phyloP scores from a whole-genome alignment of 1,140 invertebrate genomes.

The Sycophila sp. region DNA sequence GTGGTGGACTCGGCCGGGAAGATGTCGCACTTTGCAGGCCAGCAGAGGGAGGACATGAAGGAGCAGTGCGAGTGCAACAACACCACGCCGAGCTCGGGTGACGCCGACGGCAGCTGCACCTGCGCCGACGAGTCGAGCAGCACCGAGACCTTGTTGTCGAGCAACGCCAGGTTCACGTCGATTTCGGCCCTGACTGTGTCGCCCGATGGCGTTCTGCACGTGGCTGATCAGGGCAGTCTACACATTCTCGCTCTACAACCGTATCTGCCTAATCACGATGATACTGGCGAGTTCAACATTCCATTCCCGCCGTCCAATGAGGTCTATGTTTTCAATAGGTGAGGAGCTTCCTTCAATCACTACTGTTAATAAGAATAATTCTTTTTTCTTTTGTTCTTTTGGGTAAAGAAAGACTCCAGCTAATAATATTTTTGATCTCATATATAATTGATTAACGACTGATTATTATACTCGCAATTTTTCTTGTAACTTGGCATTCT shows the following conservation, averaged over 20 bases:
- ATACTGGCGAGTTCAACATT: slow-evolving; percentile 92
- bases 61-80: slow-evolving; percentile 62
- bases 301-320: slow-evolving; percentile 91
- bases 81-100: slow-evolving; percentile 55
- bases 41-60: slow-evolving; percentile 69
- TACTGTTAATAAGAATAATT: too few relatives aligned
- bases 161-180: slow-evolving; percentile 89
- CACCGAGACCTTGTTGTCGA: slow-evolving; percentile 86
- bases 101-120: slow-evolving; percentile 64
- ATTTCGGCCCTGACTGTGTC: slow-evolving; percentile 93
- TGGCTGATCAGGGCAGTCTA: slow-evolving; percentile 92
- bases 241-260: slow-evolving; percentile 91
- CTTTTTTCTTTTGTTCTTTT: too few relatives aligned
- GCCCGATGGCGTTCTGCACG: slow-evolving; percentile 91
- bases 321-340: slow-evolving; percentile 90
- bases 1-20: slow-evolving; percentile 84
- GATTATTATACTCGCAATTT: too few relatives aligned
- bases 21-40: slow-evolving; percentile 85
- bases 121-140: slow-evolving; percentile 78
- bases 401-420: too few relatives aligned
- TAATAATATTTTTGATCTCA: too few relatives aligned
- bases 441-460: too few relatives aligned
- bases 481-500: too few relatives aligned
- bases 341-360: too few relatives aligned
- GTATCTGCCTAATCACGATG: slow-evolving; percentile 87